These are phyloP conservation scores for Erethizon dorsatum DNA, from an alignment of 2,797 vertebrate species.

Conservation along the genomic window DNA sequence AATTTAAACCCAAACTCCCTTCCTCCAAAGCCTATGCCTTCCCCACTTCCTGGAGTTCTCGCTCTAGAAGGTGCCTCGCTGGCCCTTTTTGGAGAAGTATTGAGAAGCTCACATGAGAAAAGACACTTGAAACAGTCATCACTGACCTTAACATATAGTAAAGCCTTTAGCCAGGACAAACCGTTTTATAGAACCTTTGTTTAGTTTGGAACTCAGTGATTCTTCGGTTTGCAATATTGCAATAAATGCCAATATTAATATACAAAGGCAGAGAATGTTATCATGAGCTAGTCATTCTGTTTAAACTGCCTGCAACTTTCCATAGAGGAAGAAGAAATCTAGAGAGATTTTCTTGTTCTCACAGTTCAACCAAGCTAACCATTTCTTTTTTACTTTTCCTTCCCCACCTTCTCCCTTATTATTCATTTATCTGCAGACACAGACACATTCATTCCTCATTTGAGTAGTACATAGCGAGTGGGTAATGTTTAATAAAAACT, in stretches of 20 bases:
- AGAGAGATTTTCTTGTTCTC: constrained; percentile 14
- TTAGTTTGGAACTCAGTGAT: constrained; percentile 58
- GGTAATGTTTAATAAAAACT: constrained; percentile 58
- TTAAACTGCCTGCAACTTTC: constrained; percentile 60
- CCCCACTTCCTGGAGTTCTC: neutral
- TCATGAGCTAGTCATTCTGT: neutral
- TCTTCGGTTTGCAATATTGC: constrained; percentile 14
- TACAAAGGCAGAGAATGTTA: neutral
- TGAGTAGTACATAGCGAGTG: constrained; percentile 27
- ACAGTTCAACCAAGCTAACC: neutral
- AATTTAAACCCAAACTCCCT: neutral
- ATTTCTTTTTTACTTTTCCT: neutral
- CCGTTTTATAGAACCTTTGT: constrained; percentile 40
- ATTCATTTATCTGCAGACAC: constrained; percentile 57
- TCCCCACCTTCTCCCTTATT: neutral
- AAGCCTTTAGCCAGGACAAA: constrained; percentile 42
- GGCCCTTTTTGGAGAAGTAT: neutral
- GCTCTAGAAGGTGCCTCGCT: neutral
- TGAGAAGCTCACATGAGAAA: constrained; percentile 22
- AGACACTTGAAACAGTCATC: neutral
- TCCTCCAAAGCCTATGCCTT: neutral
- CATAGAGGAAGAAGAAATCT: neutral
- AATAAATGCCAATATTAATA: constrained; percentile 49
- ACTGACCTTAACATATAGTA: neutral
- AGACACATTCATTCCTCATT: constrained; percentile 48